Evolutionary conservation across 2,797 vertebrate species (phyloP), one percentile per base, ranked within the genome.

Genomic region (Diplodus sargus): DNA sequence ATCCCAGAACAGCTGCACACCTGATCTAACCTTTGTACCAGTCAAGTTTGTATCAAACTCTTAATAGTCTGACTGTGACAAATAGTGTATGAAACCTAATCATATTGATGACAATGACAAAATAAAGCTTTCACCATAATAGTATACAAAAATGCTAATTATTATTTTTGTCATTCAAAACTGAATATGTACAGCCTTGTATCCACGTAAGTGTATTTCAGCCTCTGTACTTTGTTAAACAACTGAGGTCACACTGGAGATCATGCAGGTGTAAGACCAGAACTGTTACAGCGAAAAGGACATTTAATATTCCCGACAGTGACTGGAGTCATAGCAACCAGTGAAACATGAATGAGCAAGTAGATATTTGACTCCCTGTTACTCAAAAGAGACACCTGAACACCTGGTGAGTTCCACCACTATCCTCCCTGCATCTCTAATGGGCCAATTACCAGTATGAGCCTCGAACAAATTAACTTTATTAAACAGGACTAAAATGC

Each of bases 301-400:
- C 17, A 86, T 74, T 66, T 74, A 56, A 70, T 66, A 81, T 74
- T 49, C 61, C 22, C 18, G 6, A 45, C 34, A 70, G 65, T 51
- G 51, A 81, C 72, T 53, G 25, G 64, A 77, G 59, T 74, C 74
- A 48, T 72, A 60, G 71, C 63, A 83, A 82, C 79, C 42, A 9
- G 30, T 62, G 47, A 54, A 83, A 79, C 73, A 81, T 68, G 60
- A 80, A 12, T 65, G 59, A 82, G 56, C 48, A 47, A n/a, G 18
- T 51, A 73, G 74, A 85, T 82, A 87, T 79, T 73, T 76, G 77
- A 87, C 64, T 87, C 78, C 51, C 66, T 56, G 42, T 60, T 47
- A 39, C 60, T 74, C 49, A 57, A 58, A 70, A 76, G n/a, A 81
- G 73, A 85, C n/a, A 81, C 77, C 79, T 49, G 70, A 81, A 78